Evolutionary conservation across 1,140 invertebrate species (phyloP).

Genomic region (Camponotus vicinus): DNA sequence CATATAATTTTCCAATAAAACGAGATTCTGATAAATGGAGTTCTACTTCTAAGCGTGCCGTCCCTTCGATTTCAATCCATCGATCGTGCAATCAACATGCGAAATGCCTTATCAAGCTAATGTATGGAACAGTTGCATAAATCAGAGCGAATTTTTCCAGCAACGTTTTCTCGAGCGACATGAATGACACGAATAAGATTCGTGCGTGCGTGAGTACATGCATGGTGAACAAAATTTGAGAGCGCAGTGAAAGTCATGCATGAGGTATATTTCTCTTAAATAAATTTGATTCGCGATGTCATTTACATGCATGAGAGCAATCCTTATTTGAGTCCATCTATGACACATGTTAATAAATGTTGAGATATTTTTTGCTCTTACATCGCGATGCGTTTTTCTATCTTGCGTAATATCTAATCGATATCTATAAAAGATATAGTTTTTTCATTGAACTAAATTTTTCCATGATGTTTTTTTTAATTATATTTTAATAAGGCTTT

Average conservation of each 20-base stretch:
- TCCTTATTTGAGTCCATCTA: constrained; percentile 8
- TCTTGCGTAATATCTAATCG: not conserved
- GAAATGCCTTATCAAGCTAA: not conserved
- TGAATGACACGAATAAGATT: constrained; percentile 20
- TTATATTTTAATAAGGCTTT: constrained; percentile 9
- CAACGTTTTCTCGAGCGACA: not conserved
- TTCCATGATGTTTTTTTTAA: not conserved
- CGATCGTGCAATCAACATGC: not conserved
- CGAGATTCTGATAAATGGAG: not conserved
- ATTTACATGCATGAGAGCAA: constrained; percentile 24
- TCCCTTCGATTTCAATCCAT: not conserved
- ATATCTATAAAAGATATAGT: not conserved
- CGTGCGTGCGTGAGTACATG: not conserved
- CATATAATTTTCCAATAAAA: not conserved
- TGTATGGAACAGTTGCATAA: constrained; percentile 4
- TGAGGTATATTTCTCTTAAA: not conserved
- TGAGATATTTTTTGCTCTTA: not conserved
- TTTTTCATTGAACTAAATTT: not conserved
- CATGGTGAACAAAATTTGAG: constrained; percentile 35
- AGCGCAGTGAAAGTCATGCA: constrained; percentile 40
- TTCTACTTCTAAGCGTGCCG: not conserved
- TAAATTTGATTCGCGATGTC: constrained; percentile 47
- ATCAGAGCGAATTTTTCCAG: not conserved
- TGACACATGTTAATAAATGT: constrained; percentile 19
- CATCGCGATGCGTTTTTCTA: not conserved